Base-by-base conservation (phyloP, 2,888 invertebrate species). In the Hydroisotoma schaefferi region DNA sequence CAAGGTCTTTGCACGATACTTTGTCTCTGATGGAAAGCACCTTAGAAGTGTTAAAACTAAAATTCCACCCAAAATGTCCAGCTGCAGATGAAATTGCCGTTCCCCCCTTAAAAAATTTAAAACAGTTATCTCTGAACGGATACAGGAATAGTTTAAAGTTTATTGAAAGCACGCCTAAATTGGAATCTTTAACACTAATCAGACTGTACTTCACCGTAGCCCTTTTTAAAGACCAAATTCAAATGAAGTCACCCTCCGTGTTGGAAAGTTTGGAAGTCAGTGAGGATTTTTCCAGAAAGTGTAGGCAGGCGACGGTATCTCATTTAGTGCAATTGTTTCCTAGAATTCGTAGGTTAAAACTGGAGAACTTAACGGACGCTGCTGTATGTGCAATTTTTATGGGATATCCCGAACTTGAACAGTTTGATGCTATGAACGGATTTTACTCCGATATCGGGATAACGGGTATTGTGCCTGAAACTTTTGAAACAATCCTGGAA, bases 281-380 rank as follows among this genome's bases (percentile, higher is more conserved):
- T 55, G 67, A 67, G 29, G 65, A 67, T 28, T 65, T 63, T 22
- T 64, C 64, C 8, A 28, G 23, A 55, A 40, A 33, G 40, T 56
- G 51, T 47, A 44, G 43, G 18, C 22, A 5, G 20, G 23, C 18
- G n/a, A 61, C 62, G 20, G 47, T 67, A 5, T 28, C 57, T 2
- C 23, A 51, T 8, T 29, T 67, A 37, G 60, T 58, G 1, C 38
- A 48, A 10, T 48, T 65, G 40, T 65, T 67, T 43, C 67, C 67
- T 38, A 18, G 47, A 4, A 48, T 67, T 43, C 60, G 40, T 23
- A 44, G 27, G 26, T 44, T 67, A 12, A 62, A 60, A 48, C 28
- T 67, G 55, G 67, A 67, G 27, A 67, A 67, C 48, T 26, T 67
- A 22, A 57, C 54, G 12, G 67, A 67, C 55, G 60, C 58, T 15